Evolutionary conservation across 1,140 invertebrate species (phyloP), one percentile per base, ranked within the genome.

Genomic region (Drosophila bocqueti): DNA sequence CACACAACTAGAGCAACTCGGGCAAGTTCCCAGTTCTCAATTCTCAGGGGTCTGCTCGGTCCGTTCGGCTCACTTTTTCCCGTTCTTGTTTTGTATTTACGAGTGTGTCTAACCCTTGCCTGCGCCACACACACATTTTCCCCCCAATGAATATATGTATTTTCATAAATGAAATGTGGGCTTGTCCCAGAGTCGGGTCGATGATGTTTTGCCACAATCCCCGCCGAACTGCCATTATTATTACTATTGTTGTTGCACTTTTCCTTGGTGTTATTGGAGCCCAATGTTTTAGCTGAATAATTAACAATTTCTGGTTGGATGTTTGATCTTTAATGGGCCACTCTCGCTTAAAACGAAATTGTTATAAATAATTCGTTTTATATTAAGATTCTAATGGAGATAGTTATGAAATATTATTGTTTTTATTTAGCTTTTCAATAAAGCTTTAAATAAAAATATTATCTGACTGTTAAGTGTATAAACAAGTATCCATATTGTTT

Each of bases 131-230:
- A 49, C 24, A 29, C 46, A 18, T 34, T 52, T 34, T 42, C 71
- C 63, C 74, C 71, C 63, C 71, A 75, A 75, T 75, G 73, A 75
- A 76, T 76, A 75, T 54, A 76, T 76, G 65, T 54, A 76, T 76
- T 75, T 75, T 76, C 71, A 76, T 76, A 76, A 76, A 57, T 63
- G 71, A 76, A 76, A 76, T 76, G 73, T 65, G 73, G 73, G 71
- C 29, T 64, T 76, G 59, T 76, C 72, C 50, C 47, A 55, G 29
- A 54, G 36, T 40, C 31, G 59, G 34, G 54, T 61, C 68, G 42
- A 38, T 46, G 43, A 31, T 40, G 43, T 40, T 40, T 72, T 73
- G 38, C 69, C 54, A 52, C 62, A 67, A 65, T 49, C 62, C 36
- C 36, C 36, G 21, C 21, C 21, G 21, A 57, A 57, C 54, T 57